Evolutionary conservation across 2,113 vertebrate species (phyloP).

Genomic region (Chionodraco myersi): DNA sequence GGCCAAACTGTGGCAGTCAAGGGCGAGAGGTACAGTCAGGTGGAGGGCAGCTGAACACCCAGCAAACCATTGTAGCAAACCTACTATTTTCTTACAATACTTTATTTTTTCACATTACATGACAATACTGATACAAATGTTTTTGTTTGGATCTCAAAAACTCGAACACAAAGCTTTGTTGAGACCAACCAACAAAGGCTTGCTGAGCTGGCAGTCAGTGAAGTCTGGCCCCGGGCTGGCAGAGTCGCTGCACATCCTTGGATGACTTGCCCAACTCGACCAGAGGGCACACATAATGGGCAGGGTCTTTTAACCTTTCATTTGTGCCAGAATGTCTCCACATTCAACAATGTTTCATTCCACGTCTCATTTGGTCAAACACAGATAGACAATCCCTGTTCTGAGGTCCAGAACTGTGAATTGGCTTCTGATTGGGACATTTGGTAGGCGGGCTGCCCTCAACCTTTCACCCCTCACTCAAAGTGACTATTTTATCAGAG

Average conservation of each 20-base stretch:
- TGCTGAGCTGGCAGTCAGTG: conserved; percentile 64
- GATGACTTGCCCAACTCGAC: conserved; percentile 72
- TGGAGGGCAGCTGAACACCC: conserved; percentile 29
- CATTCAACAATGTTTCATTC: conserved; percentile 52
- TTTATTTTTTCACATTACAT: neutral
- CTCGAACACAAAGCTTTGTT: conserved; percentile 7
- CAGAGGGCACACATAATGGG: conserved; percentile 78
- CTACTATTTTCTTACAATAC: no score
- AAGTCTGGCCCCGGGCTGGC: conserved; percentile 66
- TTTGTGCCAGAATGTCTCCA: conserved; percentile 73
- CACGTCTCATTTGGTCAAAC: conserved; percentile 58
- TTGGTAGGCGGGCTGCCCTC: conserved; percentile 25
- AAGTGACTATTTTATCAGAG: neutral
- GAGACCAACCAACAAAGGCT: conserved; percentile 30
- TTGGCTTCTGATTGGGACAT: conserved; percentile 45
- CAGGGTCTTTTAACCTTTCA: conserved; percentile 70
- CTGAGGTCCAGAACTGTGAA: conserved; percentile 49
- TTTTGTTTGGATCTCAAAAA: neutral
- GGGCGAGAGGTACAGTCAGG: conserved; percentile 48
- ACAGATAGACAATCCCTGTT: conserved; percentile 26
- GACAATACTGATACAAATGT: neutral
- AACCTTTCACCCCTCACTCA: conserved; percentile 12
- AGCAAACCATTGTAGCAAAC: neutral
- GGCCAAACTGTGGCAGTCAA: conserved; percentile 68
- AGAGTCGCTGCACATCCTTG: conserved; percentile 64